phyloP scores from a whole-genome alignment of 2,888 invertebrate genomes.

The Macrophya annulata region DNA sequence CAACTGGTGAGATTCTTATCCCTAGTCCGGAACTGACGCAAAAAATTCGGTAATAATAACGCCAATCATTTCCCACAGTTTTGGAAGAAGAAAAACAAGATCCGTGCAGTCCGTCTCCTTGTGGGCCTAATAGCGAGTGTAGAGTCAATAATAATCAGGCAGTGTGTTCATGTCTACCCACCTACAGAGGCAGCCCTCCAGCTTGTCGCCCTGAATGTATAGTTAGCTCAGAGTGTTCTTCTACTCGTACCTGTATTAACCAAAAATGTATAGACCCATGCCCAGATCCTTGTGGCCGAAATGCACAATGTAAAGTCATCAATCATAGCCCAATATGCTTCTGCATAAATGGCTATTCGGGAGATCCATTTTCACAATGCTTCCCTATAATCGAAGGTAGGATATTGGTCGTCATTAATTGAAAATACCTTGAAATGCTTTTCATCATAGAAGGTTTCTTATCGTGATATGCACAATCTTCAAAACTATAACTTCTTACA shows the following conservation, averaged over 20 bases:
- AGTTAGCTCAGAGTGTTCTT: conserved; percentile 73
- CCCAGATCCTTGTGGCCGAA: conserved; percentile 75
- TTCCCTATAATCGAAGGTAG: conserved; percentile 61
- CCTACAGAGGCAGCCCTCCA: conserved; percentile 74
- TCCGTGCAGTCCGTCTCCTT: conserved; percentile 86
- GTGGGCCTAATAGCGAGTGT: conserved; percentile 75
- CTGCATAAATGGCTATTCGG: conserved; percentile 71
- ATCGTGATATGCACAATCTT: conserved; percentile 53
- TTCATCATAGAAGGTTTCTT: conserved; percentile 67
- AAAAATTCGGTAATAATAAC: not conserved
- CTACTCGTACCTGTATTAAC: conserved; percentile 75
- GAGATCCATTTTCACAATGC: conserved; percentile 73
- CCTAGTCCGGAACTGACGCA: not conserved
- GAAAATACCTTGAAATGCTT: not conserved
- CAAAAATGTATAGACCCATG: conserved; percentile 76
- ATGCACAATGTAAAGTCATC: conserved; percentile 77
- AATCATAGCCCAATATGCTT: conserved; percentile 77
- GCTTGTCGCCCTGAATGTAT: conserved; percentile 71
- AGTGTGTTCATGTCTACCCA: conserved; percentile 68
- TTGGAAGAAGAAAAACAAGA: conserved; percentile 76
- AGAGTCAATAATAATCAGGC: conserved; percentile 71
- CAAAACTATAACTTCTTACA: conserved; percentile 23
- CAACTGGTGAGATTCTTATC: conserved; percentile 20
- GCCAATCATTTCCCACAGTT: conserved; percentile 59
- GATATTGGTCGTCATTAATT: not conserved